These are phyloP conservation scores for Nycticorax nycticorax DNA, from an alignment of 2,113 vertebrate genomes.

Conservation along the genomic window DNA sequence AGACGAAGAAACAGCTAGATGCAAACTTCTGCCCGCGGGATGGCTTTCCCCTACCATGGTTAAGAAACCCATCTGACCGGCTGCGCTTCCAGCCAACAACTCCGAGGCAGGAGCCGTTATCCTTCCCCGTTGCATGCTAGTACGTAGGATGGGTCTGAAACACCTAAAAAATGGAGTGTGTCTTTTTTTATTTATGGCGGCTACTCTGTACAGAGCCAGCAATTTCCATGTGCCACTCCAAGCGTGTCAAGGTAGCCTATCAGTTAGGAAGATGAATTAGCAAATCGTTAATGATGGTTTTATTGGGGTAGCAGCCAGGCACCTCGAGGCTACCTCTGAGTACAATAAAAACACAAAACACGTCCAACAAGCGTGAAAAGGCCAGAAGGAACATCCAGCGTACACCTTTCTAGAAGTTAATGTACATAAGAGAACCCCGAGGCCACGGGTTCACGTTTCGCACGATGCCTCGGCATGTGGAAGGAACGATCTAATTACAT, in stretches of 20 bases:
- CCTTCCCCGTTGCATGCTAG: not conserved
- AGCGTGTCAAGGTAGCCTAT: not conserved
- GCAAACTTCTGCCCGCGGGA: not conserved
- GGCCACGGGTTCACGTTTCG: not conserved
- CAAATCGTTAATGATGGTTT: not conserved
- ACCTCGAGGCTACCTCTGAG: not conserved
- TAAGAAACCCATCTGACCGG: not conserved
- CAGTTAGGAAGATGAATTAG: not conserved
- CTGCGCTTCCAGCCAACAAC: not conserved
- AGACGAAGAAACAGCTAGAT: not conserved
- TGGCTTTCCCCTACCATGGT: not conserved
- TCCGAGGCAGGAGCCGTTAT: accelerated
- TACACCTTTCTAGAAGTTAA: not conserved
- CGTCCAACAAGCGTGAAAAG: accelerated
- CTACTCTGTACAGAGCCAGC: not conserved
- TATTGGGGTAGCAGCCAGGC: not conserved
- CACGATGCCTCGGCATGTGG: accelerated
- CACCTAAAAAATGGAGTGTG: accelerated
- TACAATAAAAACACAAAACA: not conserved
- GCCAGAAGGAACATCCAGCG: not conserved
- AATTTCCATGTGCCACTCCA: not conserved
- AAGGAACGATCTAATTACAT: not conserved
- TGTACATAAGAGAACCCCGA: not conserved
- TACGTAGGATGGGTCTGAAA: not conserved
- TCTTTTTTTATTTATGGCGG: not conserved